Evolutionary conservation across 2,113 vertebrate genomes (phyloP).

Genomic region (Takifugu bimaculatus): DNA sequence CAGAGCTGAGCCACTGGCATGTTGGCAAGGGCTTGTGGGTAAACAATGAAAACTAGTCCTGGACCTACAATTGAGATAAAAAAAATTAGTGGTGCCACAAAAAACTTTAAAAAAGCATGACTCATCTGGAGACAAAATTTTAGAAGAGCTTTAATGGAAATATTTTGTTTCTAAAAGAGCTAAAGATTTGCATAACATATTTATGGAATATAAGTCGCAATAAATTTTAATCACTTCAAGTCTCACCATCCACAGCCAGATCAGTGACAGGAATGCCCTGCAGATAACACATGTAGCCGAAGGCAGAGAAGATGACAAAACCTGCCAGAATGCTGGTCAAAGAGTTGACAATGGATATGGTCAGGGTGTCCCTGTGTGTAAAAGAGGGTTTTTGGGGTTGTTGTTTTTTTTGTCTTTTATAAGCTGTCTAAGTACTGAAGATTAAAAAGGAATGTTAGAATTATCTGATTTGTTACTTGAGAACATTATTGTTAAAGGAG

Average conservation of each 20-base stretch:
- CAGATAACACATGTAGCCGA: conserved; percentile 79
- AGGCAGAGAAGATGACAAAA: conserved; percentile 79
- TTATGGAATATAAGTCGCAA: too few relatives aligned
- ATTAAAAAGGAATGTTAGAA: too few relatives aligned
- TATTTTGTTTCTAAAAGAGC: too few relatives aligned
- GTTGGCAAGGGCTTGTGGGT: conserved; percentile 77
- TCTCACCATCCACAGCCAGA: conserved; percentile 75
- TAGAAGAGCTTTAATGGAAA: too few relatives aligned
- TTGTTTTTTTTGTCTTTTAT: too few relatives aligned
- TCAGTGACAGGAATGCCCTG: conserved; percentile 66
- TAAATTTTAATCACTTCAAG: background rate
- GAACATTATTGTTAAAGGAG: conserved; percentile 70
- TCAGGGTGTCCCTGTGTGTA: conserved; percentile 70
- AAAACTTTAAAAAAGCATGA: conserved; percentile 21
- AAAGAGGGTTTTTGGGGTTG: background rate
- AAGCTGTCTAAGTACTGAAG: too few relatives aligned
- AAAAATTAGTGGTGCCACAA: too few relatives aligned
- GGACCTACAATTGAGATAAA: conserved; percentile 46
- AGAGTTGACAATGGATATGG: conserved; percentile 71
- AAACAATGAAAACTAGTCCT: conserved; percentile 74
- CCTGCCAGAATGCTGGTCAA: conserved; percentile 75
- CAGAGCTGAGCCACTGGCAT: conserved; percentile 78
- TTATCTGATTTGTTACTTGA: conserved; percentile 61
- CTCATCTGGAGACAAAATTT: too few relatives aligned
- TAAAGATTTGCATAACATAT: too few relatives aligned